phyloP scores from a whole-genome alignment of 2,888 invertebrate species.

The Coenonympha glycerion region DNA sequence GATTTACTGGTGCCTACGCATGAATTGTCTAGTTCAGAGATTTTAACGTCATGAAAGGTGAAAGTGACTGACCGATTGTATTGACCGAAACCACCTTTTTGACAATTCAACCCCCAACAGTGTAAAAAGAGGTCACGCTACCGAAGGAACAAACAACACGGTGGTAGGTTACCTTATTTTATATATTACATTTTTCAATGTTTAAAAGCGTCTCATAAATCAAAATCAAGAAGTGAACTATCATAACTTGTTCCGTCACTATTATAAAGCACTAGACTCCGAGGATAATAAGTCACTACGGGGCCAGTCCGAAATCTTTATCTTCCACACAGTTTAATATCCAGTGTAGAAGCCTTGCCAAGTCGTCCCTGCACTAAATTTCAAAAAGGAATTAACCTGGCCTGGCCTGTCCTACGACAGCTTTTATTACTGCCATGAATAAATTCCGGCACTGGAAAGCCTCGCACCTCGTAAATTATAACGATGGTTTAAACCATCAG shows the following conservation, averaged over 20 bases:
- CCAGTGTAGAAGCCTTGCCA: constrained; percentile 30
- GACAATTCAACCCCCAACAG: not conserved
- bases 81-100: too few species aligned
- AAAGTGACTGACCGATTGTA: too few species aligned
- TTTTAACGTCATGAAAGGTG: too few species aligned
- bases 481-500: constrained; percentile 49
- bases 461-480: constrained; percentile 59
- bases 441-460: constrained; percentile 57
- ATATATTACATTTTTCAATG: too few species aligned
- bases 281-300: constrained; percentile 14
- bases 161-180: too few species aligned
- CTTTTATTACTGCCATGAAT: constrained; percentile 72
- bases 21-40: too few species aligned
- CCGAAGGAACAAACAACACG: too few species aligned
- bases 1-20: too few species aligned
- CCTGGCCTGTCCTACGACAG: constrained; percentile 51
- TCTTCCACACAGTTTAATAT: constrained; percentile 28
- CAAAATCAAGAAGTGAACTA: not conserved
- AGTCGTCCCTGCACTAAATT: constrained; percentile 41
- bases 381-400: constrained; percentile 59
- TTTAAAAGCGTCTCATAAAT: too few species aligned
- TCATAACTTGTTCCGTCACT: not conserved
- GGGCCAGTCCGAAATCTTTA: constrained; percentile 25
- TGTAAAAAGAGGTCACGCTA: too few species aligned
- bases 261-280: not conserved